These are phyloP conservation scores for Dryococelus australis DNA, from an alignment of 2,888 invertebrate genomes.

Conservation along the genomic window DNA sequence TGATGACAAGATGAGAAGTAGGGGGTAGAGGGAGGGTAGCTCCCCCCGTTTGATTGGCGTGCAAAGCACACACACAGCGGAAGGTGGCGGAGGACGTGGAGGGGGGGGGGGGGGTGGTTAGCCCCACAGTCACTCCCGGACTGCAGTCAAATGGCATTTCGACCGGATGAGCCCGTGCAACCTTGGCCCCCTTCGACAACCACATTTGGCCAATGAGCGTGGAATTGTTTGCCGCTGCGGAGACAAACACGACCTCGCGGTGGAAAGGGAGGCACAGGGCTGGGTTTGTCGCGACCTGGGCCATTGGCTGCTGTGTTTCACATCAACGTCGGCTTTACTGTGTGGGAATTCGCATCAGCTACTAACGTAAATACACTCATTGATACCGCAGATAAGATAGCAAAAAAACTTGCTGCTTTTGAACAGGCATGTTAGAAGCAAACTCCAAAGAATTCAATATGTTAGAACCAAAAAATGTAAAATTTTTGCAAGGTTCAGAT, in stretches of 20 bases:
- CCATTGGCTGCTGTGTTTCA: not conserved
- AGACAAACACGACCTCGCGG: not conserved
- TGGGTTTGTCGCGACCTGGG: not conserved
- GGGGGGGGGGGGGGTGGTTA: no score
- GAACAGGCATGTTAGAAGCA: no score
- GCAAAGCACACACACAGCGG: not conserved
- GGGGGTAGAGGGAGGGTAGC: not conserved
- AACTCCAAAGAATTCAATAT: no score
- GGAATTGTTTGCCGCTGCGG: not conserved
- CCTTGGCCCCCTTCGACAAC: not conserved
- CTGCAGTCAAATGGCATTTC: conserved; percentile 11
- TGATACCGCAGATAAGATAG: no score
- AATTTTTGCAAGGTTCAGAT: no score
- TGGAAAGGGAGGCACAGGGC: not conserved
- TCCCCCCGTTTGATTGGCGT: not conserved
- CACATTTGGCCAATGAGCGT: not conserved
- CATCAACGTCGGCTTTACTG: not conserved
- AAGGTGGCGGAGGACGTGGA: no score
- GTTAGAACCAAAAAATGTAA: no score
- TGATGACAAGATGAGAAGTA: not conserved
- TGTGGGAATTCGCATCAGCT: not conserved
- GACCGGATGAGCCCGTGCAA: not conserved
- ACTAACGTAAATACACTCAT: no score
- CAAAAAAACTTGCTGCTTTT: no score
- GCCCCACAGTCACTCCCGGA: not conserved